Evolutionary conservation across 2,888 invertebrate species (phyloP), one percentile per base, ranked within the genome.

Genomic region (Hesperia comma): DNA sequence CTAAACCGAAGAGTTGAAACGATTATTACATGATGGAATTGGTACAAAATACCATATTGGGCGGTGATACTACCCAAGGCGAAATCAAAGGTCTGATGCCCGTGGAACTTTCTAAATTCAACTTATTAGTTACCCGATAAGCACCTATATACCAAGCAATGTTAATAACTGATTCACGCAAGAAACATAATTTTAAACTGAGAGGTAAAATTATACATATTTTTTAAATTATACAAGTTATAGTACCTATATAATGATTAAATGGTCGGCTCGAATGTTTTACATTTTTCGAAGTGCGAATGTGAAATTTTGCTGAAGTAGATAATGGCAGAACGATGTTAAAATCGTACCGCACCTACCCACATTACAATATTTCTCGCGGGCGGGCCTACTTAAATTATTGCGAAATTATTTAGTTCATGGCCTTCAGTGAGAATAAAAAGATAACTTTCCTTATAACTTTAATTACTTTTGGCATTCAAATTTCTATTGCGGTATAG

Each of bases 261-360:
- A 15, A 43, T n/a, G 43, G 17, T 46, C 43, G 15, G 7, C 8
- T 49, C 49, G 19, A 49, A 49, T 19, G 49, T 17, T 49, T 49
- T 49, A 49, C 19, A 49, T 49, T 49, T 19, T 49, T 49, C 49
- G 8, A 19, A 21, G 10, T 19, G 12, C 49, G 17, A 49, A 49
- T 49, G 19, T 49, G 19, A 19, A 46, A 49, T 19, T 46, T 2
- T 49, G 49, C 19, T 49, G 49, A 19, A 10, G 19, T 49, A 19
- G 49, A 49, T 49, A 49, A 49, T 49, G 49, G 49, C 19, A 49
- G 19, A 49, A 49, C 49, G 49, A 49, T 49, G 49, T 49, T 49
- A 49, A 49, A 49, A 49, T 49, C 10, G 5, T 49, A 19, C 19
- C 49, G 49, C 7, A 21, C 49, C 17, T 8, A 49, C 19, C 17